A percentile compares a stretch with the other conserved stretches of the same genome.
Conservation (phyloP, 1,140 invertebrate genomes). For the Caenorhabditis remanei region DNA sequence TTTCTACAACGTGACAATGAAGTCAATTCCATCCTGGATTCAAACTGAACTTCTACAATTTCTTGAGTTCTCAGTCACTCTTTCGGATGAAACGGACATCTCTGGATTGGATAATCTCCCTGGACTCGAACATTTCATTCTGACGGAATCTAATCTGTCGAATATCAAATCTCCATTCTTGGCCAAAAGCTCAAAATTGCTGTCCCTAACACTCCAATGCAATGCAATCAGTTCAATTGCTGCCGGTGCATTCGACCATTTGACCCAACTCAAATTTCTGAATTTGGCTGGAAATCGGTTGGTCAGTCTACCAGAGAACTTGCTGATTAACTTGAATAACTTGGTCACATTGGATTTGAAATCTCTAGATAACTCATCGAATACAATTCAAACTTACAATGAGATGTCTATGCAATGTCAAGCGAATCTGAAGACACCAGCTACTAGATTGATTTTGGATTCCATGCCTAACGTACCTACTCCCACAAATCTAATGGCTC, state of each 20-base stretch:
- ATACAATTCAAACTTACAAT: neutral
- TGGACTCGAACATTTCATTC: neutral
- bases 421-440: neutral
- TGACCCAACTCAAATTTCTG: neutral
- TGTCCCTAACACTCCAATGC: slow-evolving; percentile 27
- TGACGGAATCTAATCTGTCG: neutral
- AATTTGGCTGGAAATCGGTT: slow-evolving; percentile 32
- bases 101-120: neutral
- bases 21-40: neutral
- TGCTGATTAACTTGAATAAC: neutral
- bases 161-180: slow-evolving; percentile 29
- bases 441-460: neutral
- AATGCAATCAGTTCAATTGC: neutral
- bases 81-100: neutral
- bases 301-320: neutral
- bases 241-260: slow-evolving; percentile 21
- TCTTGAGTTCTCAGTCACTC: neutral
- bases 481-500: neutral
- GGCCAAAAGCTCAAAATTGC: neutral
- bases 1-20: slow-evolving; percentile 25
- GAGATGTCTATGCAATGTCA: neutral
- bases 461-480: neutral
- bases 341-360: neutral
- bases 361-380: slow-evolving; percentile 19
- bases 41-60: neutral